Percentiles rank a stretch among this genome's conserved stretches.
Conservation (phyloP, 1,140 invertebrate species). For the Calephelis virginiensis region DNA sequence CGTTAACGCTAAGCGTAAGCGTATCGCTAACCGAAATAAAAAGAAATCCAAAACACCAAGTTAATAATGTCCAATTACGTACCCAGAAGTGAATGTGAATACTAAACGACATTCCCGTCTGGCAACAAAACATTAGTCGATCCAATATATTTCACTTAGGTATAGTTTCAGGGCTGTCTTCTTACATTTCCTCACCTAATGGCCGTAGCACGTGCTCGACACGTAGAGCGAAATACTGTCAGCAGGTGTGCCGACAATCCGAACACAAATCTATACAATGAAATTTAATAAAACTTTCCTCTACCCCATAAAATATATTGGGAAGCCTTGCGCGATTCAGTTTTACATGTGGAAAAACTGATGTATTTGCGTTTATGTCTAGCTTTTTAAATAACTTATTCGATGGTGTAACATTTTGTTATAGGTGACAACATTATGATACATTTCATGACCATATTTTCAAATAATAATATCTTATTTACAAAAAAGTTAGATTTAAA, state of each 20-base stretch:
- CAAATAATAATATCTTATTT: no score
- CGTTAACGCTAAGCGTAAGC: no score
- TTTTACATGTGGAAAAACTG: neutral
- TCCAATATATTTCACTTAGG: slow-evolving; percentile 31
- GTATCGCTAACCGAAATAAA: no score
- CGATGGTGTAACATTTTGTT: no score
- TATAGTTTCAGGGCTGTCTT: slow-evolving; percentile 22
- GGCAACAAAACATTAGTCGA: slow-evolving; percentile 5
- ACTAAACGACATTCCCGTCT: neutral
- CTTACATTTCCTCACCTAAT: slow-evolving; percentile 31
- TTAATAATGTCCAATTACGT: neutral
- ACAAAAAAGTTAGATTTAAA: no score
- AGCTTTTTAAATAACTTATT: no score
- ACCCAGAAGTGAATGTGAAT: neutral
- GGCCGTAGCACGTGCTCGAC: slow-evolving; percentile 31
- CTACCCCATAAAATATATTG: slow-evolving; percentile 24
- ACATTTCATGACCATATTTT: no score
- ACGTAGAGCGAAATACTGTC: slow-evolving; percentile 46
- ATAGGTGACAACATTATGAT: no score
- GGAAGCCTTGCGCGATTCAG: slow-evolving; percentile 6
- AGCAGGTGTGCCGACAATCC: slow-evolving; percentile 54
- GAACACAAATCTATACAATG: slow-evolving; percentile 51
- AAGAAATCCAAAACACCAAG: no score
- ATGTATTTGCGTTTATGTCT: neutral
- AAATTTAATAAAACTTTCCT: slow-evolving; percentile 57